Base-by-base conservation (phyloP, 2,113 vertebrate genomes). In the Odocoileus hemionus region DNA sequence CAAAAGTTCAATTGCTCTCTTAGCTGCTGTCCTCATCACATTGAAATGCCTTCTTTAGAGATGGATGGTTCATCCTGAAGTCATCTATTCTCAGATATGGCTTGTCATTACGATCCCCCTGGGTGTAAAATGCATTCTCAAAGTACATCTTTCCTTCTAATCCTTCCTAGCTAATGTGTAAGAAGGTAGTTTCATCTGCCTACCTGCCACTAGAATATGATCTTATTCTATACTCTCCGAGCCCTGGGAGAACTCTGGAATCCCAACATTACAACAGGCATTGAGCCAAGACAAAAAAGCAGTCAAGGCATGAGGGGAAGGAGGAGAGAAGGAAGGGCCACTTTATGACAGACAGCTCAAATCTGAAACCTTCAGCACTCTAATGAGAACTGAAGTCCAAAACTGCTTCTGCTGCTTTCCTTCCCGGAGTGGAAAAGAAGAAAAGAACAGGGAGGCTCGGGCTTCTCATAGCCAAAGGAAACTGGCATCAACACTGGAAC, bases 1-100 rank as follows among this genome's bases (percentile, higher is more conserved):
- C 55, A 98, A 98, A 98, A 98, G 84, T 95, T 95, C 97, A 95
- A 16, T 96, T 98, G 96, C 47, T 96, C 95, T 98, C 95, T 95
- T 96, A 95, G 94, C 82, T 98, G 96, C 90, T 19, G 91, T 50
- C 43, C 92, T 67, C n/a, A 94, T 33, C 60, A 86, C 70, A 91
- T 1, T 30, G 23, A 96, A 95, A 96, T 17, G 28, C 45, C 78
- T 95, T 98, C 50, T 33, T 1, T 14, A 93, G 85, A 96, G 64
- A 95, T 16, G 58, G 85, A 98, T 96, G 54, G 79, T 70, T 64
- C 95, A 91, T 95, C 94, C n/a, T 79, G n/a, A 79, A 88, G n/a
- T 94, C 97, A 94, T 90, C 85, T 67, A 30, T 82, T 97, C 74
- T 67, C 54, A 12, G 70, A 85, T 91, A 36, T n/a, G 52, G n/a